These are phyloP conservation scores for Sphaerodactylus townsendi DNA, from an alignment of 2,113 vertebrate genomes.

Conservation along the genomic window DNA sequence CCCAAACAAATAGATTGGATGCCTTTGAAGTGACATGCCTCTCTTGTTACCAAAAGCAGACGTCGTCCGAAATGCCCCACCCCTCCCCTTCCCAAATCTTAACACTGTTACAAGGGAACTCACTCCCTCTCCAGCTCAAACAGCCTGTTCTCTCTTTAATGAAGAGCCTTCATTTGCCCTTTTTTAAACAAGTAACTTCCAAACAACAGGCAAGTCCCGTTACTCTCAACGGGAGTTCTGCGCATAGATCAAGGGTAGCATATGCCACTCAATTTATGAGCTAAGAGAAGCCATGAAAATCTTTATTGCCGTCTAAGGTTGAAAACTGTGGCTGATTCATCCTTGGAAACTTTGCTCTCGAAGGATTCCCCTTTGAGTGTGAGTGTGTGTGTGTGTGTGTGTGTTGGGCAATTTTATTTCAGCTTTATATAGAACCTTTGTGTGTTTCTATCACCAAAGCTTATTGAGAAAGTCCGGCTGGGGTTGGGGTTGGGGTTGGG, in stretches of 20 bases:
- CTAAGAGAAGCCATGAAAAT: constrained; percentile 58
- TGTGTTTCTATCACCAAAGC: constrained; percentile 26
- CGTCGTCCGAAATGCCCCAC: constrained; percentile 42
- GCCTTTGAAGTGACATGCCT: background rate
- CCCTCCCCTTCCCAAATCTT: constrained; percentile 26
- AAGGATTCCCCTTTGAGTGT: constrained; percentile 4
- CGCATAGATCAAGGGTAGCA: constrained; percentile 68
- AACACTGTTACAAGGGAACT: constrained; percentile 58
- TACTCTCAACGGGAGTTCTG: constrained; percentile 65
- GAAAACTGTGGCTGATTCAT: constrained; percentile 46
- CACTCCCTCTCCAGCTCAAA: constrained; percentile 57
- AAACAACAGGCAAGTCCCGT: constrained; percentile 57
- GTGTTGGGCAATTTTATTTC: constrained; percentile 22
- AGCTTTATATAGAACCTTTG: constrained; percentile 23
- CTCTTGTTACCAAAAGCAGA: background rate
- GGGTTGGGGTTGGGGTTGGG: no score
- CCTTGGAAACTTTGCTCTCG: constrained; percentile 45
- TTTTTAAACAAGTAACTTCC: constrained; percentile 42
- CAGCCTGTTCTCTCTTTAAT: constrained; percentile 67
- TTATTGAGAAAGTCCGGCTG: background rate
- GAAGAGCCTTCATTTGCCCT: constrained; percentile 64
- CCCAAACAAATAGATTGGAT: background rate
- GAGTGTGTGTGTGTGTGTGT: background rate
- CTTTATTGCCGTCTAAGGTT: constrained; percentile 52
- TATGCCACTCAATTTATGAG: constrained; percentile 71